These are phyloP conservation scores for Zonotrichia leucophrys DNA, from an alignment of 2,113 vertebrate species.

Conservation along the genomic window DNA sequence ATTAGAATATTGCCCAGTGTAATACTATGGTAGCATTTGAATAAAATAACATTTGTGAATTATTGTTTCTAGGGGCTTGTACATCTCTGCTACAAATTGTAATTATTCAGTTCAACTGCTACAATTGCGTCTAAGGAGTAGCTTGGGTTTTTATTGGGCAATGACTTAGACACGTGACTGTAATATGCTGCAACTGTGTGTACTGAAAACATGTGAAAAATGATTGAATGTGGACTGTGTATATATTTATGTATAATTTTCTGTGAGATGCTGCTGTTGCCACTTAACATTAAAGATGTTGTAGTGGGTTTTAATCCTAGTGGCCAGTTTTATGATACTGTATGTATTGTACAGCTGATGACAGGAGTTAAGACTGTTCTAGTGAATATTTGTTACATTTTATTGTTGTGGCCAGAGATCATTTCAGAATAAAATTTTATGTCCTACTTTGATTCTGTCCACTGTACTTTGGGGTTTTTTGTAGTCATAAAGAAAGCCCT, in stretches of 20 bases:
- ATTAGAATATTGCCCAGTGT: constrained; percentile 77
- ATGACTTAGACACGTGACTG: constrained; percentile 82
- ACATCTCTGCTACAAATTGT: constrained; percentile 81
- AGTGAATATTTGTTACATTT: constrained; percentile 98
- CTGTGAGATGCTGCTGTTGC: constrained; percentile 86
- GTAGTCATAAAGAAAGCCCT: background rate
- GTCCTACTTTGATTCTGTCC: constrained; percentile 76
- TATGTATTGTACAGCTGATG: constrained; percentile 96
- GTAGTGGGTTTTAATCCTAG: constrained; percentile 82
- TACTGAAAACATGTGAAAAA: constrained; percentile 89
- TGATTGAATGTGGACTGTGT: constrained; percentile 88
- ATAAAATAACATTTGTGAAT: constrained; percentile 72
- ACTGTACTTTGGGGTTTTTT: constrained; percentile 42
- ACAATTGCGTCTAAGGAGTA: constrained; percentile 71
- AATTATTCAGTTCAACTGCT: constrained; percentile 76
- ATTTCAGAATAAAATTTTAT: constrained; percentile 89
- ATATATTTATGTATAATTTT: constrained; percentile 87
- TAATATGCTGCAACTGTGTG: constrained; percentile 85
- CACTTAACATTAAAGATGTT: constrained; percentile 83
- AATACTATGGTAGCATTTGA: constrained; percentile 75
- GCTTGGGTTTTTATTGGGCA: constrained; percentile 80
- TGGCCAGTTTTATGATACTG: constrained; percentile 95
- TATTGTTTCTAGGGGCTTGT: constrained; percentile 79
- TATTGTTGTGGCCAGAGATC: constrained; percentile 96
- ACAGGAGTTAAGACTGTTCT: constrained; percentile 89